Base-by-base conservation (phyloP, 2,113 vertebrate genomes). In the Formicarius rufipectus region DNA sequence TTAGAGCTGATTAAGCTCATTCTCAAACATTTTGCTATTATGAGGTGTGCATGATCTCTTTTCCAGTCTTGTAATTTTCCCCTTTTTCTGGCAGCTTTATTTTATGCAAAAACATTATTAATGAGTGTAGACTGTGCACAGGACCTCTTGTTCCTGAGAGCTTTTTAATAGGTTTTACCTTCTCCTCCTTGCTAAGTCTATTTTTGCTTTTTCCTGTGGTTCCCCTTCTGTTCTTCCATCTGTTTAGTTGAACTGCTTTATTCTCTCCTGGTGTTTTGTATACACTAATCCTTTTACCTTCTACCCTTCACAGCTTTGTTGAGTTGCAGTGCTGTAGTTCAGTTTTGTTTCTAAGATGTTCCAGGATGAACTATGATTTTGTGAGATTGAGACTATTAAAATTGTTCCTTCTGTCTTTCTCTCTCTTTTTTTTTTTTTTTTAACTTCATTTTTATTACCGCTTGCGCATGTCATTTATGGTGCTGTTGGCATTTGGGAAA, bases 211-310 rank as follows among this genome's bases (percentile, higher is more conserved):
- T 96, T 96, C 93, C 63, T 83, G 71, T 80, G 85, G 67, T 85
- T 96, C 62, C 56, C 93, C 87, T 95, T 97, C 95, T 96, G 91
- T 87, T 84, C 84, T 86, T 67, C 93, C 96, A 95, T 95, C 95
- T 96, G 94, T 83, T 92, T 63, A 47, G 18, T 59, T 91, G 64
- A 84, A 63, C 58, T 77, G 89, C 83, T 87, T 96, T 90, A 73
- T 82, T 87, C 16, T 84, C 50, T 91, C 63, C 87, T 93, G n/a
- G 49, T 91, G 59, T 49, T 88, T 83, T 60, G 27, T 79, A 9
- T 52, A 52, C 28, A 10, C 18, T 66, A 52, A 83, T 84, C 84
- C 39, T 87, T 75, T 53, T 62, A 50, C 52, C 49, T 93, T 95
- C 77, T 64, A 39, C 49, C 21, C 66, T 87, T 74, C 3, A 2